Percentiles rank a stretch among this genome's conserved stretches.
phyloP scores from a whole-genome alignment of 2,113 vertebrate genomes.

The Benitochromis conjunctus region DNA sequence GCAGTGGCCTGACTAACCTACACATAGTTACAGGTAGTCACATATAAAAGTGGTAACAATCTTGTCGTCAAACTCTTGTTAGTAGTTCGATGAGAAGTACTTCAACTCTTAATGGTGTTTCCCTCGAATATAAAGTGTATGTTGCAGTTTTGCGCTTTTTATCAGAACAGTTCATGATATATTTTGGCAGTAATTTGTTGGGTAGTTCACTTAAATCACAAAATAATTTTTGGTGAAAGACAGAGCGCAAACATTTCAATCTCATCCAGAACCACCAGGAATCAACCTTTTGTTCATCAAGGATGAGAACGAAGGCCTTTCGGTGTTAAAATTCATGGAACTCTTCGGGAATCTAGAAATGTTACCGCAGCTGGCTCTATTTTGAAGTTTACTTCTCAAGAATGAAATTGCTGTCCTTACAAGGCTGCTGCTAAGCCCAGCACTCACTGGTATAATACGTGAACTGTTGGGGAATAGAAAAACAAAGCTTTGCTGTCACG shows the following conservation, averaged over 20 bases:
- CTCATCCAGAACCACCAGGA: background rate
- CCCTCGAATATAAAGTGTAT: background rate
- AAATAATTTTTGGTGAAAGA: background rate
- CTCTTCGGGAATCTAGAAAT: background rate
- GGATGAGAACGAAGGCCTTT: background rate
- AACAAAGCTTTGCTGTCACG: constrained; percentile 21
- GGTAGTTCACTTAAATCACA: background rate
- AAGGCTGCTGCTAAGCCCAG: background rate
- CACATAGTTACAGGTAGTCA: background rate
- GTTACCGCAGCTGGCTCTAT: background rate
- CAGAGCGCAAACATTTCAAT: background rate
- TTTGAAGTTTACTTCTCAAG: background rate
- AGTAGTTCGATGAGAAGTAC: background rate
- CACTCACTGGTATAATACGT: background rate
- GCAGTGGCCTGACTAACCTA: background rate
- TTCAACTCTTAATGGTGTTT: background rate
- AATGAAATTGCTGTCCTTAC: background rate
- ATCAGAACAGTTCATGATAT: background rate
- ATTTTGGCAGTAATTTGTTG: background rate
- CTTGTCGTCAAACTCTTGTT: background rate
- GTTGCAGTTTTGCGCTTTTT: background rate
- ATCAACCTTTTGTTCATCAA: background rate
- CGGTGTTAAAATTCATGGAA: background rate
- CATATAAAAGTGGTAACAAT: background rate
- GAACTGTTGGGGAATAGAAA: background rate